phyloP scores from a whole-genome alignment of 2,113 vertebrate genomes.

The Nerophis lumbriciformis region DNA sequence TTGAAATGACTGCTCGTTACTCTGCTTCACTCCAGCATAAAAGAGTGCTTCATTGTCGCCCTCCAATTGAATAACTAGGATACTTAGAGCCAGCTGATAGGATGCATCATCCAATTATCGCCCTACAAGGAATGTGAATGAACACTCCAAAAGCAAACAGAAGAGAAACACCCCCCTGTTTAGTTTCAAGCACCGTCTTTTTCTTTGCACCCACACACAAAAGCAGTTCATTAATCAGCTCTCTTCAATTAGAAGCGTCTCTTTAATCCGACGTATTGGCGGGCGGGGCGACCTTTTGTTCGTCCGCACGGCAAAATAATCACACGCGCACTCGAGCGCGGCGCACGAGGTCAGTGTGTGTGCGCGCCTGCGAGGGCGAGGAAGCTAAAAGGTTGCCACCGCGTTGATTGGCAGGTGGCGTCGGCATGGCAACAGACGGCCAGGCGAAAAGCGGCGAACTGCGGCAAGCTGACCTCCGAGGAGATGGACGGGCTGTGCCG shows the following conservation, averaged over 20 bases:
- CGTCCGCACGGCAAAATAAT: slow-evolving; percentile 23
- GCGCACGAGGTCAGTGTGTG: slow-evolving; percentile 22
- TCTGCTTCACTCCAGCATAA: no score
- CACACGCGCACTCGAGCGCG: slow-evolving; percentile 2
- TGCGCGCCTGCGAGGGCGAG: slow-evolving; percentile 1
- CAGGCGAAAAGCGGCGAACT: slow-evolving; percentile 39
- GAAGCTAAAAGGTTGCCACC: slow-evolving; percentile 29
- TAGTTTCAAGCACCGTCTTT: slow-evolving; percentile 32
- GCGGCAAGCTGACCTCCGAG: slow-evolving; percentile 58
- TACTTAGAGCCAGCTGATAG: neutral
- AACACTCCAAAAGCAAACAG: slow-evolving; percentile 33
- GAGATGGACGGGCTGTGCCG: slow-evolving; percentile 37
- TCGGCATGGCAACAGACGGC: slow-evolving; percentile 52
- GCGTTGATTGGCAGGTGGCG: slow-evolving; percentile 53
- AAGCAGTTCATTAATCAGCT: slow-evolving; percentile 57
- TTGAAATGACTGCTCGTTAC: neutral
- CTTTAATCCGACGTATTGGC: slow-evolving; percentile 48
- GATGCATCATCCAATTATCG: slow-evolving; percentile 23
- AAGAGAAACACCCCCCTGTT: slow-evolving; percentile 31
- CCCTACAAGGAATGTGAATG: slow-evolving; percentile 22
- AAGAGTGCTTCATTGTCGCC: neutral
- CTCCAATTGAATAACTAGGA: neutral
- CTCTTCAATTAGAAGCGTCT: slow-evolving; percentile 45
- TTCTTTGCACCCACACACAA: slow-evolving; percentile 24
- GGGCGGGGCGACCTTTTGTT: slow-evolving; percentile 11